Percentiles rank a stretch among this genome's conserved stretches.
Conservation (phyloP, 2,113 vertebrate species). For the Eurystomus gularis region DNA sequence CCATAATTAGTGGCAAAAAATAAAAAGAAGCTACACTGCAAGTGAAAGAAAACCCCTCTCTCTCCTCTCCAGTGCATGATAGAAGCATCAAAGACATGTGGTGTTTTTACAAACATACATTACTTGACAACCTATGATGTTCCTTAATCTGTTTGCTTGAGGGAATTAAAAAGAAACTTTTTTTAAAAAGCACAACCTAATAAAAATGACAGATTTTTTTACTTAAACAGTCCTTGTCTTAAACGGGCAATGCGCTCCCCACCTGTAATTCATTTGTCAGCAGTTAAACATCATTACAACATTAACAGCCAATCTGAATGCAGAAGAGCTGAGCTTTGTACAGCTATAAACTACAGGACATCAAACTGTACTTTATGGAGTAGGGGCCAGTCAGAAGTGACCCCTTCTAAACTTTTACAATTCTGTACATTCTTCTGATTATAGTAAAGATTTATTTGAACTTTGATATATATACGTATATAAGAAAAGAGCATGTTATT, state of each 20-base stretch:
- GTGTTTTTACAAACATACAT: conserved; percentile 1
- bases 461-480: conserved; percentile 30
- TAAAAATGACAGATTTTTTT: neutral
- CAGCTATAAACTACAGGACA: conserved; percentile 49
- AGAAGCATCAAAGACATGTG: neutral
- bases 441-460: conserved; percentile 54
- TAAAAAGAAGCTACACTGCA: neutral
- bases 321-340: conserved; percentile 26
- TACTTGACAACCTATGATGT: neutral
- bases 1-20: conserved; percentile 48
- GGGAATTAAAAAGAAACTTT: neutral
- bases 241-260: neutral
- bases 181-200: neutral
- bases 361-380: conserved; percentile 34
- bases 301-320: conserved; percentile 30
- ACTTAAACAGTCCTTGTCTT: neutral
- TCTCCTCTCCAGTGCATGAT: neutral
- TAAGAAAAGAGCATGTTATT: neutral
- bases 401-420: conserved; percentile 47
- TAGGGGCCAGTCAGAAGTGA: neutral
- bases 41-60: neutral
- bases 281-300: conserved; percentile 52
- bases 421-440: conserved; percentile 67
- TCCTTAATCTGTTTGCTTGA: neutral
- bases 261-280: conserved; percentile 52